Evolutionary conservation across 2,797 vertebrate genomes (phyloP).

Genomic region (Cichlasoma orientale): DNA sequence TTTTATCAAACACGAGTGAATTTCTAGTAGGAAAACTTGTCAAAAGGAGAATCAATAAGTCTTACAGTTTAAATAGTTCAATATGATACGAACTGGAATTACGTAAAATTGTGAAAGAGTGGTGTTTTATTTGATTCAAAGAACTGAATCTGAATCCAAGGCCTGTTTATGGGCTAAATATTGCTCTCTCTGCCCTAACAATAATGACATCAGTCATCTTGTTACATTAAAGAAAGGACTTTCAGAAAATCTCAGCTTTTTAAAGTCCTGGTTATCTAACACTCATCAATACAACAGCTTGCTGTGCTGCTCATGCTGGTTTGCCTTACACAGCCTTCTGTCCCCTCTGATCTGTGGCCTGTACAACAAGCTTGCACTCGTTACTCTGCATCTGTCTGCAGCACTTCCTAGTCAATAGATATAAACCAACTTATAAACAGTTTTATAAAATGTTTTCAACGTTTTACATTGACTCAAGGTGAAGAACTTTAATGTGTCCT

Average conservation of each 20-base stretch:
- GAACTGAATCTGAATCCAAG: neutral
- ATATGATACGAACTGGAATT: neutral
- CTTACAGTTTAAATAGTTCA: neutral
- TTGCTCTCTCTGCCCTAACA: neutral
- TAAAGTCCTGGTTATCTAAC: conserved; percentile 46
- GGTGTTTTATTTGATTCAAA: neutral
- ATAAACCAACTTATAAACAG: neutral
- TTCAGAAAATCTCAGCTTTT: conserved; percentile 10
- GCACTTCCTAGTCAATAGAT: neutral
- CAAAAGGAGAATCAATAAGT: neutral
- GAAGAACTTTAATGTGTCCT: neutral
- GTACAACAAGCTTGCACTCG: conserved; percentile 25
- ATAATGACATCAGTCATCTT: neutral
- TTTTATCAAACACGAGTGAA: neutral
- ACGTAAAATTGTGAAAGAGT: neutral
- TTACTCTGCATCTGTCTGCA: neutral
- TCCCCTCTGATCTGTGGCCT: conserved; percentile 62
- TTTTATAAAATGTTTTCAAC: neutral
- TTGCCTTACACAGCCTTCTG: conserved; percentile 72
- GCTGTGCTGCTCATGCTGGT: conserved; percentile 62
- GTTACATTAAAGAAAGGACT: neutral
- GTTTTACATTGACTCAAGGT: too few species aligned
- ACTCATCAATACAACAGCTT: conserved; percentile 58
- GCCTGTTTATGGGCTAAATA: neutral
- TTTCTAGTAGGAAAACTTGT: neutral